These are phyloP conservation scores for Pelecanoides urinatrix DNA, from an alignment of 2,113 vertebrate species.

Conservation along the genomic window DNA sequence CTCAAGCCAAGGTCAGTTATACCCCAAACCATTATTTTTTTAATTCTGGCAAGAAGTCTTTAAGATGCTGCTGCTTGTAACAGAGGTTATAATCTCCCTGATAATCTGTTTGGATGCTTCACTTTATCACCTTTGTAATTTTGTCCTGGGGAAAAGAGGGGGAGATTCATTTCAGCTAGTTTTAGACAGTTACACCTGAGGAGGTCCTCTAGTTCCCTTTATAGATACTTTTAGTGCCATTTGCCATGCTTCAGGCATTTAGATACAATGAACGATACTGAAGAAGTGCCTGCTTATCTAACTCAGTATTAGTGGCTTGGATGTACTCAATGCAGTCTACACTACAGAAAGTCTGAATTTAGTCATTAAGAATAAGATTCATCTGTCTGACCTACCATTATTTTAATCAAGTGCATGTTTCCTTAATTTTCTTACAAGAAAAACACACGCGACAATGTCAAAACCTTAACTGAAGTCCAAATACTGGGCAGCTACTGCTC, in stretches of 20 bases:
- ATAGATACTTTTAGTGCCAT: neutral
- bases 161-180: neutral
- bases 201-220: neutral
- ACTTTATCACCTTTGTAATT: neutral
- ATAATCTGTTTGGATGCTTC: neutral
- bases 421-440: neutral
- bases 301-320: neutral
- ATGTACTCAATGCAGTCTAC: neutral
- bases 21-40: neutral
- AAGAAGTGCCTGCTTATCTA: neutral
- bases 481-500: neutral
- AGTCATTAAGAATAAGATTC: neutral
- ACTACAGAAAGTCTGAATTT: neutral
- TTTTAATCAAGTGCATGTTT: neutral
- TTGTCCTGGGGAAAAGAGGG: neutral
- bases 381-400: neutral
- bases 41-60: neutral
- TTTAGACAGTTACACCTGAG: neutral
- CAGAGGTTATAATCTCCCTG: neutral
- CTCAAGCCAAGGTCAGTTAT: neutral
- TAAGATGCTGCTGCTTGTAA: neutral
- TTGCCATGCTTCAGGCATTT: neutral
- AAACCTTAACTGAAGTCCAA: neutral
- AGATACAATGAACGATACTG: neutral
- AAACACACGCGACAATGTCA: neutral